Evolutionary conservation across 2,113 vertebrate genomes (phyloP), one percentile per base, ranked within the genome.

Genomic region (Neodontobutis hainanensis): DNA sequence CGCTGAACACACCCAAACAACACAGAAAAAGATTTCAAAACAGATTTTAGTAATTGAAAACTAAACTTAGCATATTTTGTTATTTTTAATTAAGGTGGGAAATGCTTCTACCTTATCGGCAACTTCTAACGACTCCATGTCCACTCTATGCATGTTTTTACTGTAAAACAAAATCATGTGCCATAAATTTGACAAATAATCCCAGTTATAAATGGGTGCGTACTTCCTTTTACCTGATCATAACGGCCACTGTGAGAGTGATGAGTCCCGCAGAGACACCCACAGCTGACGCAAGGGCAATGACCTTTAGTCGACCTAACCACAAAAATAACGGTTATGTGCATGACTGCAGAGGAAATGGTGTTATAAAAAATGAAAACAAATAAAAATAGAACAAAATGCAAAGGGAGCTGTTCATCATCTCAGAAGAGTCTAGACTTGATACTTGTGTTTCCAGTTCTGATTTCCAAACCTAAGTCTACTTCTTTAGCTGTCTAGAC

Each of bases 141-240:
- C 91, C 2, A 93, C 88, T 68, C 80, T 86, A 77, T 93, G 92
- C 91, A 92, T 93, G 68, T 93, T 93, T 83, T 93, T 93, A 80
- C 92, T 93, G 83, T 50, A 53, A 74, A 76, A 55, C 42, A 78
- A 0, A 11, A 4, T 40, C 1, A 35, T 4, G 45, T 45, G n/a
- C 36, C 11, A 36, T 8, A 36, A 36, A 14, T 38, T 1, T n/a
- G 14, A 36, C 9, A 36, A 4, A n/a, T 5, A 55, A 14, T n/a
- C 4, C 10, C 2, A 35, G n/a, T 0, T 8, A 46, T 15, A 10
- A 15, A 7, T 60, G 38, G 14, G 10, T 48, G 43, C 27, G 55
- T 58, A 8, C 51, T 71, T 72, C 63, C 43, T 43, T 50, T 83
- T 80, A 93, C 92, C 92, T 93, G 83, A 93, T 92, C 91, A 93